Base-by-base conservation (phyloP, 1,140 invertebrate genomes). In the Alviniconcha marisindica region DNA sequence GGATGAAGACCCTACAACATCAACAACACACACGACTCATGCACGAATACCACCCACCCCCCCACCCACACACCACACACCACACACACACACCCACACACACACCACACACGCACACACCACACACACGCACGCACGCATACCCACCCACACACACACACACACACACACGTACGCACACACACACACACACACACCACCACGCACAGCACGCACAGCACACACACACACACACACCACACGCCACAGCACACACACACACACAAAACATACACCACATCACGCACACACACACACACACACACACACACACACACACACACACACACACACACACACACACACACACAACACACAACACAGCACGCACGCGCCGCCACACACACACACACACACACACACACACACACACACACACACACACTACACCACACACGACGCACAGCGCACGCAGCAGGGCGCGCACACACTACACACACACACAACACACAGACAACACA, bases 151-250 rank as follows among this genome's bases (percentile, higher is more conserved):
- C 63, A 33, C 63, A 36, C 63, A 33, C 63, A 31, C 63, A 31
- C 28, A 69, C 63, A 69, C 28, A 69, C 63, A 69, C 28, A 69
- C 63, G 36, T n/a, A 69, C 63, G 36, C 63, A 69, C 63, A 69
- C 63, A 69, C 63, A 69, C 63, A 69, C 63, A 69, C 33, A 69
- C 33, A 69, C 56, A 60, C 15, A 18, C 0, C 24, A 14, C 21
- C 56, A 60, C 24, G 28, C 14, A 60, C 56, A 60, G 18, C 7
- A 60, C 14, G 28, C 14, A 60, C 14, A 60, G n/a, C 63, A 31
- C 63, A 31, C 63, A 31, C 63, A 31, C 63, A 31, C 63, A 31
- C 63, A 31, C 63, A 33, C 63, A 66, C 31, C 60, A 31, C 31
- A 33, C 63, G 14, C n/a, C 12, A 28, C 12, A 28, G 14, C 63